Percentiles rank a stretch among this genome's conserved stretches.
These are phyloP conservation scores for Drosophila pruinosa DNA, from an alignment of 1,140 invertebrate species.

Conservation along the genomic window DNA sequence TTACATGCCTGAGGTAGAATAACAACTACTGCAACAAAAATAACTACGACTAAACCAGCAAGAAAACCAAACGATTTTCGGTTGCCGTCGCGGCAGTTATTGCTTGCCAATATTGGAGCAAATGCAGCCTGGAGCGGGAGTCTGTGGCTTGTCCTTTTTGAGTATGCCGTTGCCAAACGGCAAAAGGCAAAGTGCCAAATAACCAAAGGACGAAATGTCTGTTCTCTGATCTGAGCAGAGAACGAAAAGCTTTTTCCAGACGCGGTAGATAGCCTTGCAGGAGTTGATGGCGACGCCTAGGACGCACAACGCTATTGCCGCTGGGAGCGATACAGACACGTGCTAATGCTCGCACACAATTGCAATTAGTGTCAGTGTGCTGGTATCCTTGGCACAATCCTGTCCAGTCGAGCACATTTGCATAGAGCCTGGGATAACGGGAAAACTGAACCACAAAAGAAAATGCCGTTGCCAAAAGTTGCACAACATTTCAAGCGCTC, in stretches of 20 bases:
- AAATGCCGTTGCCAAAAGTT: slow-evolving; percentile 29
- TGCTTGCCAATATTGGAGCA: slow-evolving; percentile 64
- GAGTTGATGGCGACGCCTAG: too few relatives aligned
- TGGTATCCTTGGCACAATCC: slow-evolving; percentile 40
- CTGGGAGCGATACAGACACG: slow-evolving; percentile 44
- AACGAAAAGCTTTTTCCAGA: slow-evolving; percentile 65
- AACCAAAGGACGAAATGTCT: slow-evolving; percentile 23
- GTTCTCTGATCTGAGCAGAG: not conserved
- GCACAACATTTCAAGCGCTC: slow-evolving; percentile 7
- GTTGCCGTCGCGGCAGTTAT: slow-evolving; percentile 44
- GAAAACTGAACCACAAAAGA: slow-evolving; percentile 30
- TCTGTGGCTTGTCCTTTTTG: slow-evolving; percentile 66
- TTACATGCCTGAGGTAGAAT: slow-evolving; percentile 22
- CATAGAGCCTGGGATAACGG: slow-evolving; percentile 64
- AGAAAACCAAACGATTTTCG: slow-evolving; percentile 18
- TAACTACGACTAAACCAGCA: slow-evolving; percentile 1
- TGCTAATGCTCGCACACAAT: slow-evolving; percentile 75
- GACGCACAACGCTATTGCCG: not conserved
- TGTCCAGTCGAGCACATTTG: slow-evolving; percentile 55
- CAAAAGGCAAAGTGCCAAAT: slow-evolving; percentile 47
- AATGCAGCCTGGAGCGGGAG: slow-evolving; percentile 9
- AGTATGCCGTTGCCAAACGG: slow-evolving; percentile 63
- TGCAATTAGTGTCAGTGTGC: slow-evolving; percentile 78
- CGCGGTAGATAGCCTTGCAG: not conserved
- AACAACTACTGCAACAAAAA: slow-evolving; percentile 40